Conservation (phyloP, 2,888 invertebrate species). For the Mellilla xanthometata region DNA sequence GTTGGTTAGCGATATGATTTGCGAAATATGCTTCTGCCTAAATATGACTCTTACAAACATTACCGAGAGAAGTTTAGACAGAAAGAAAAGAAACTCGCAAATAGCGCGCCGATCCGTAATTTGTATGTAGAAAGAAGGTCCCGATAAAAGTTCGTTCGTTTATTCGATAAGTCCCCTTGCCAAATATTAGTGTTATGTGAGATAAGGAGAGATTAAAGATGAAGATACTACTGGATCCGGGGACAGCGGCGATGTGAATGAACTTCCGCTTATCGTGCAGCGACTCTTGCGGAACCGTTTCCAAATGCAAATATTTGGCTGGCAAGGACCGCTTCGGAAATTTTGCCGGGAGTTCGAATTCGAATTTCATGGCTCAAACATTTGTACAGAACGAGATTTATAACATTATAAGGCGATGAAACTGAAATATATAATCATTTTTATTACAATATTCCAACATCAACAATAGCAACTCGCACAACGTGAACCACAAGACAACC, state of each 20-base stretch:
- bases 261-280: constrained; percentile 61
- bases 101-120: neutral
- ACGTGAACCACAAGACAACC: too few species aligned
- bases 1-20: too few species aligned
- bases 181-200: constrained; percentile 16
- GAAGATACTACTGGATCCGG: constrained; percentile 26
- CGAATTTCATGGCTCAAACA: constrained; percentile 5
- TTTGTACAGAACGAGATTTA: neutral
- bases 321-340: constrained; percentile 26
- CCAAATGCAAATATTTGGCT: constrained; percentile 43
- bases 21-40: too few species aligned
- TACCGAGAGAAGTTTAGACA: too few species aligned
- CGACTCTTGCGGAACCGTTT: constrained; percentile 48
- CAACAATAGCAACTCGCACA: too few species aligned
- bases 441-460: too few species aligned
- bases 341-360: constrained; percentile 21
- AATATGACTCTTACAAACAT: too few species aligned
- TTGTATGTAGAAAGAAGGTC: neutral
- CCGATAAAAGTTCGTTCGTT: neutral
- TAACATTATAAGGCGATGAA: too few species aligned
- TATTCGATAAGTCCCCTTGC: neutral
- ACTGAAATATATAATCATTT: too few species aligned
- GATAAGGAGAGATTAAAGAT: constrained; percentile 39
- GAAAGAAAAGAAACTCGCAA: too few species aligned
- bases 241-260: constrained; percentile 47